Conservation (phyloP, 37 sponge, comb jelly and placozoan genomes). For the Mnemiopsis leidyi region DNA sequence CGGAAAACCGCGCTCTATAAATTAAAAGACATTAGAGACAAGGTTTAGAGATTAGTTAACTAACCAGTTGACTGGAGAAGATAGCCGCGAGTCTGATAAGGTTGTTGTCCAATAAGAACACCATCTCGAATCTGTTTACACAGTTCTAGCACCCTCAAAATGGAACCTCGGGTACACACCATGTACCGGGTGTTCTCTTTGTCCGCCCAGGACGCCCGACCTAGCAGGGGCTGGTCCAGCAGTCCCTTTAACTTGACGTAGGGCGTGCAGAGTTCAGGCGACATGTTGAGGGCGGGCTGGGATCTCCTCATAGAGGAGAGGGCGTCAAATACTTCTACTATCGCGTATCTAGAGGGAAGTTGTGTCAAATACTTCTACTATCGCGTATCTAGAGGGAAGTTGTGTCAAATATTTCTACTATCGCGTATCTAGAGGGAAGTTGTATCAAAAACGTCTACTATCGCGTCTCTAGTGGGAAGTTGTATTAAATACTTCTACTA, state of each 20-base stretch:
- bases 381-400: too few species aligned
- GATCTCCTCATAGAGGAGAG: neutral
- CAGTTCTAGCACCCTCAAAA: slow-evolving; percentile 46
- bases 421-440: too few species aligned
- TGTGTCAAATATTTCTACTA: too few species aligned
- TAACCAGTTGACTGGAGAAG: slow-evolving; percentile 45
- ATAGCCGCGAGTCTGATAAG: slow-evolving; percentile 44
- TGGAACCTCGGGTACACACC: slow-evolving; percentile 20
- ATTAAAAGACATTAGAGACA: too few species aligned
- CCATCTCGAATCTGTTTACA: neutral
- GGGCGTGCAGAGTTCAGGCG: slow-evolving; percentile 19
- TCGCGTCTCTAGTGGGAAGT: too few species aligned
- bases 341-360: slow-evolving; percentile 41
- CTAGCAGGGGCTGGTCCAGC: slow-evolving; percentile 7
- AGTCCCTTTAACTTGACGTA: slow-evolving; percentile 29
- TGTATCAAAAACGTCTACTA: too few species aligned
- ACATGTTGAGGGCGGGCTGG: slow-evolving; percentile 51
- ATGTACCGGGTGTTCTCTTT: slow-evolving; percentile 52
- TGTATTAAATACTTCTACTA: too few species aligned
- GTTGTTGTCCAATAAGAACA: neutral
- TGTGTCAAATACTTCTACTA: too few species aligned
- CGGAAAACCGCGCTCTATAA: too few species aligned
- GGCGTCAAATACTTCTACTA: slow-evolving; percentile 55
- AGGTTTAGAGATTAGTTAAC: neutral
- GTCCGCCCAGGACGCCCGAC: neutral